These are phyloP conservation scores for Nebria brevicollis DNA, from an alignment of 2,888 invertebrate genomes.

Conservation along the genomic window DNA sequence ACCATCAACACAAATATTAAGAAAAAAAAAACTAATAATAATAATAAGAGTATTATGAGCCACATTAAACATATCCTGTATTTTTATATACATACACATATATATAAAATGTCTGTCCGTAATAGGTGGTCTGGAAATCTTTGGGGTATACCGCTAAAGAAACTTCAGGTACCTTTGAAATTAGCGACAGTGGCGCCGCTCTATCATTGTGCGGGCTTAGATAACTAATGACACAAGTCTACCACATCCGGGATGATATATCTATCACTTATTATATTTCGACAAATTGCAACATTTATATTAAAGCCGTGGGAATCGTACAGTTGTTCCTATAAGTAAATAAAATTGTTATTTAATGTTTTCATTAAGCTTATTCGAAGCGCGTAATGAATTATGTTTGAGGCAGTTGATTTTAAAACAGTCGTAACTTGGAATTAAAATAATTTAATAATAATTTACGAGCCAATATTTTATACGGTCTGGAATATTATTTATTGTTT, in stretches of 20 bases:
- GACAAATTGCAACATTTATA: constrained; percentile 28
- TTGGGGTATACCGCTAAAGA: background rate
- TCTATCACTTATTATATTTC: constrained; percentile 51
- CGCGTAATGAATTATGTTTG: background rate
- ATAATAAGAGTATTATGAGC: background rate
- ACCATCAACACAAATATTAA: no score
- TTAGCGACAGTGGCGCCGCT: constrained; percentile 55
- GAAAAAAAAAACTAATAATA: background rate
- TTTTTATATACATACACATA: background rate
- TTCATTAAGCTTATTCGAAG: background rate
- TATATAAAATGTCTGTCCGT: background rate
- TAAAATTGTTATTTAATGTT: background rate
- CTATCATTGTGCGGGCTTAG: constrained; percentile 54
- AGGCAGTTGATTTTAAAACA: background rate
- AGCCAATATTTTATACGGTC: background rate
- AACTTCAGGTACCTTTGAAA: constrained; percentile 54
- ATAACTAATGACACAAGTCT: constrained; percentile 57
- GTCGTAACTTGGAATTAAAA: background rate
- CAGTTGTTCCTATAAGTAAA: background rate
- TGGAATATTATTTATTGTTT: background rate
- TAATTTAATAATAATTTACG: background rate
- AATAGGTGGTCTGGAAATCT: background rate
- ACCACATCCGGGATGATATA: constrained; percentile 57
- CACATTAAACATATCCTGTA: background rate
- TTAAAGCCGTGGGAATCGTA: background rate